A percentile compares a stretch with the other conserved stretches of the same genome.
These are phyloP conservation scores for Penaeus monodon DNA, from an alignment of 2,888 invertebrate genomes.

Conservation along the genomic window DNA sequence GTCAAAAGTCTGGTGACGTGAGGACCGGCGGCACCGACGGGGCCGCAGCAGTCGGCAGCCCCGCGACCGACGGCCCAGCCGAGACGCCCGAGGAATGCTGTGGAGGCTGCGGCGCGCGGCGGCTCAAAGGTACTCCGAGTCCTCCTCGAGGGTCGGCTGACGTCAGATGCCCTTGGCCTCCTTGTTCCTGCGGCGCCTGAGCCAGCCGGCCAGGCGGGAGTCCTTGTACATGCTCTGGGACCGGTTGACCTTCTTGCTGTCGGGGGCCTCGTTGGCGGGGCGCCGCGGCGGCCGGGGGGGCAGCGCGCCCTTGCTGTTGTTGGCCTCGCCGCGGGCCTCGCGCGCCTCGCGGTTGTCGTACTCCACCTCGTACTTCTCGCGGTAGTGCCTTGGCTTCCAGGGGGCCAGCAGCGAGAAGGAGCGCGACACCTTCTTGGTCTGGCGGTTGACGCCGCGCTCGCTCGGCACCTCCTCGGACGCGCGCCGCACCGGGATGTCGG, in stretches of 20 bases:
- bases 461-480: constrained; percentile 46
- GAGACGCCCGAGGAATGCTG: background rate
- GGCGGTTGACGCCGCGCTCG: constrained; percentile 43
- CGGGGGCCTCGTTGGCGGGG: constrained; percentile 44
- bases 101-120: background rate
- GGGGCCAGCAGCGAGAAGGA: constrained; percentile 64
- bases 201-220: constrained; percentile 65
- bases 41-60: background rate
- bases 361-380: constrained; percentile 58
- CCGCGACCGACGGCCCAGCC: background rate
- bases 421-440: constrained; percentile 60
- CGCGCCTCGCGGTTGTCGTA: constrained; percentile 57
- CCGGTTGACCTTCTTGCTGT: constrained; percentile 57
- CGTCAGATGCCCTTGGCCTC: constrained; percentile 56
- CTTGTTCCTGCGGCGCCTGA: constrained; percentile 58
- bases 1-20: background rate
- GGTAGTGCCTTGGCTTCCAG: constrained; percentile 60
- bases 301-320: constrained; percentile 57
- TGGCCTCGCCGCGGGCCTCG: constrained; percentile 24
- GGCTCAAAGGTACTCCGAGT: background rate
- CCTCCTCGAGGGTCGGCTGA: background rate
- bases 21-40: no score
- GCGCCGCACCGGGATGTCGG: constrained; percentile 66
- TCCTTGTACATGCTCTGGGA: constrained; percentile 66
- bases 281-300: constrained; percentile 66